A percentile compares a stretch with the other conserved stretches of the same genome.
phyloP scores from a whole-genome alignment of 2,888 invertebrate genomes.

The Leptinotarsa juncta region DNA sequence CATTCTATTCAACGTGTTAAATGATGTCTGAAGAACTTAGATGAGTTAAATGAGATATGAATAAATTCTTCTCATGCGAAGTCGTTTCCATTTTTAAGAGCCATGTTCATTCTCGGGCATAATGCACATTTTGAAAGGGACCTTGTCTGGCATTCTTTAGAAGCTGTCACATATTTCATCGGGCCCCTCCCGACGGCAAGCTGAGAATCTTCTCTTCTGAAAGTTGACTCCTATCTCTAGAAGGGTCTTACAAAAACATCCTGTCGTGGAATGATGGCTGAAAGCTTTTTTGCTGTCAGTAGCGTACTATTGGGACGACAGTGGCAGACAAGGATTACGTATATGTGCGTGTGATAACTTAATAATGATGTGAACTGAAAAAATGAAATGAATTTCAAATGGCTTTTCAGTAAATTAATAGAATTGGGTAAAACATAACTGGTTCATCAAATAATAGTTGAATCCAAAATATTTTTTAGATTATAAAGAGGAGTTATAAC shows the following conservation, averaged over 20 bases:
- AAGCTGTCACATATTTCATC: conserved; percentile 49
- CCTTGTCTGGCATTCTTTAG: conserved; percentile 41
- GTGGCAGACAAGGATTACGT: no score
- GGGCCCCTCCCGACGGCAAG: conserved; percentile 44
- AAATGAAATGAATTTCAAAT: no score
- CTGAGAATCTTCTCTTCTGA: conserved; percentile 30
- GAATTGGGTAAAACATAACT: no score
- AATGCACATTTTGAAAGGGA: conserved; percentile 37
- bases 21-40: conserved; percentile 18
- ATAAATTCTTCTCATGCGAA: conserved; percentile 11
- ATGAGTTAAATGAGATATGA: conserved; percentile 19
- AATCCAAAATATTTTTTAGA: no score
- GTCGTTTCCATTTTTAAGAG: conserved; percentile 44
- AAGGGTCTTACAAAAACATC: conserved; percentile 15
- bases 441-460: no score
- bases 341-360: no score
- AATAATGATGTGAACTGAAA: no score
- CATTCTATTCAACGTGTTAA: conserved; percentile 24
- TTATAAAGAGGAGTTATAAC: no score
- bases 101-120: conserved; percentile 40
- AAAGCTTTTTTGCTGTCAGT: conserved; percentile 7
- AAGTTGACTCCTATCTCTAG: conserved; percentile 2
- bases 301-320: neutral
- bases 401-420: no score
- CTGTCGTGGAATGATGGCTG: neutral